Evolutionary conservation across 2,113 vertebrate genomes (phyloP), one percentile per base, ranked within the genome.

Genomic region (Indicator maculatus): DNA sequence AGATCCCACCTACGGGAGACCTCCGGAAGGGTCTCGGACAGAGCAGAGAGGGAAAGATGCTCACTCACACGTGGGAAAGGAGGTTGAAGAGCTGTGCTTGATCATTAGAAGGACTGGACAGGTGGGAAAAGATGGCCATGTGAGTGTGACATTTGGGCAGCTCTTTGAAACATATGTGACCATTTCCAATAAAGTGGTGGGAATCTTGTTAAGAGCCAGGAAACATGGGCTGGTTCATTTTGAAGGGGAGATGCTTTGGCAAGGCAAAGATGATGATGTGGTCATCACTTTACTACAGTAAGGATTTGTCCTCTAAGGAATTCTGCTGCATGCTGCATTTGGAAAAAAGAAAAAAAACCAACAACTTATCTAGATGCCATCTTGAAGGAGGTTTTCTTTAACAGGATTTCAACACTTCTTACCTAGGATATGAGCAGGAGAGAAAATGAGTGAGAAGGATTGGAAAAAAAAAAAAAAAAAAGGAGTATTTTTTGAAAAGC

Each of bases 241-340:
- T 95, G 97, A 99, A 72, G 98, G 99, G 39, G 99, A 99, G 97
- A 99, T 99, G 98, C 97, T 99, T 81, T 99, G 99, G 99, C 99
- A 99, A 97, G 98, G 99, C 89, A 98, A 98, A 96, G 98, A 99
- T 94, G 98, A 99, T 91, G 93, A 96, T 5, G 97, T 98, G 28
- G 38, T 98, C 81, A 98, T 99, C 80, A 98, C 97, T 64, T 96
- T 99, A 84, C 83, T 98, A 65, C 87, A 97, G 11, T 98, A 95
- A 98, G 41, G 74, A 66, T 78, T 55, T 58, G 67, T 58, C 67
- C 36, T 64, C 81, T 45, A 31, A 24, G 61, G 53, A 65, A 78
- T 86, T 83, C 61, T 74, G 79, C 58, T 44, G 75, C 59, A 11
- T 65, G 36, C 76, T 66, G 45, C 31, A 2, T 61, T 78, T 88